Conservation (phyloP, 2,113 vertebrate genomes). For the Charina bottae region DNA sequence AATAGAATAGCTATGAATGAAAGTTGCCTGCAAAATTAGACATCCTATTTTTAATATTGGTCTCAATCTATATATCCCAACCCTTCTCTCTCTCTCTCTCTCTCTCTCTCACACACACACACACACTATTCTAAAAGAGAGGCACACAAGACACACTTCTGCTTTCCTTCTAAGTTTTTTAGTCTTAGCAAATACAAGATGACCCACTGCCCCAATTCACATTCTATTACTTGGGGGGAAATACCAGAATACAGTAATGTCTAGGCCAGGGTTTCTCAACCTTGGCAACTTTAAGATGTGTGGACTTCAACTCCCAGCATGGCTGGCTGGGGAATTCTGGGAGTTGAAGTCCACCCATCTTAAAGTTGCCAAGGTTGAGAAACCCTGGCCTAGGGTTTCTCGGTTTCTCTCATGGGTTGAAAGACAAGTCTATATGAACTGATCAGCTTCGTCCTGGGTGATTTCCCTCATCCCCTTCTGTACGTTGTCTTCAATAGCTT, state of each 20-base stretch:
- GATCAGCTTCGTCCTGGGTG: not conserved
- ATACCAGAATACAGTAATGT: not conserved
- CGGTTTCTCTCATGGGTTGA: not conserved
- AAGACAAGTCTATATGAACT: not conserved
- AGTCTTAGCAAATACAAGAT: not conserved
- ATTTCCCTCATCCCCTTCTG: conserved; percentile 30
- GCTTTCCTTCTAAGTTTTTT: not conserved
- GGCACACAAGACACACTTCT: not conserved
- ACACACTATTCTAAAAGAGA: not conserved
- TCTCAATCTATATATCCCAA: not conserved
- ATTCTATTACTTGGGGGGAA: not conserved
- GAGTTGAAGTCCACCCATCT: too few species aligned
- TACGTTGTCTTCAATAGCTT: conserved; percentile 17
- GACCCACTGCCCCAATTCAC: not conserved
- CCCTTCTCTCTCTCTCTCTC: not conserved
- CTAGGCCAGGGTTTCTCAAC: too few species aligned
- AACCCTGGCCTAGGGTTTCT: too few species aligned
- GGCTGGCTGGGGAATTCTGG: too few species aligned
- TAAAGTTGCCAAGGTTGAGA: too few species aligned
- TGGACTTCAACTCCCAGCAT: too few species aligned
- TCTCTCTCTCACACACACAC: not conserved
- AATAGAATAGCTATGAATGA: not conserved
- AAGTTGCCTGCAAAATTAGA: not conserved
- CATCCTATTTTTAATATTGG: not conserved
- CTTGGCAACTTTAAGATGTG: too few species aligned